Percentiles rank a stretch among this genome's conserved stretches.
phyloP scores from a whole-genome alignment of 2,113 vertebrate species.

The Sarotherodon lohbergeri region DNA sequence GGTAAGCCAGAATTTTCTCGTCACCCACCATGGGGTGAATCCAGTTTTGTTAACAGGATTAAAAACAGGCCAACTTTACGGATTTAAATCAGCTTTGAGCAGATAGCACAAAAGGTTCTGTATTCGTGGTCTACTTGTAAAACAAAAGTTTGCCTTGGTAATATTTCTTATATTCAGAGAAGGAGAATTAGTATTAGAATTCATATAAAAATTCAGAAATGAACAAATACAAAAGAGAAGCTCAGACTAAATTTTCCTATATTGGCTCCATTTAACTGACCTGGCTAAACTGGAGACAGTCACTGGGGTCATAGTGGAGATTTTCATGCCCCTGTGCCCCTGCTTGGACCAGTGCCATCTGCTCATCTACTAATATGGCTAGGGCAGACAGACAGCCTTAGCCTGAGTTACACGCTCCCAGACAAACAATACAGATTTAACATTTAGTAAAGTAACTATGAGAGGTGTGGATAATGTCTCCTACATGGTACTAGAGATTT shows the following conservation, averaged over 20 bases:
- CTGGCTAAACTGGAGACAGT: background rate
- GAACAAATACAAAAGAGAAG: background rate
- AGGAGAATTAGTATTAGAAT: background rate
- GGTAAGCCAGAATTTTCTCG: background rate
- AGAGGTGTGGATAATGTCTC: background rate
- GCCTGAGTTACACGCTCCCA: background rate
- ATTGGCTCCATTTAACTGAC: rapidly evolving
- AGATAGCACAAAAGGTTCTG: background rate
- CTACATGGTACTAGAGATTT: background rate
- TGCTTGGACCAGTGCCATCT: background rate
- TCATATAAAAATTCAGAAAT: background rate
- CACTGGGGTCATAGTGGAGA: background rate
- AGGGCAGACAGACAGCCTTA: background rate
- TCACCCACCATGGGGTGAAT: background rate
- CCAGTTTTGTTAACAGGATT: background rate
- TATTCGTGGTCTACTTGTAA: background rate
- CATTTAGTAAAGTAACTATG: background rate
- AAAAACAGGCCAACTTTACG: background rate
- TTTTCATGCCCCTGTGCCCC: background rate
- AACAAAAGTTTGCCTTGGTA: background rate
- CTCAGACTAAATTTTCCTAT: background rate
- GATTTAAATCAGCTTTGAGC: background rate
- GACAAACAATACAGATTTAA: background rate
- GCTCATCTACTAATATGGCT: background rate
- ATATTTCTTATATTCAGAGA: background rate